Conservation (phyloP, 2,797 vertebrate genomes). For the Danio choprae region DNA sequence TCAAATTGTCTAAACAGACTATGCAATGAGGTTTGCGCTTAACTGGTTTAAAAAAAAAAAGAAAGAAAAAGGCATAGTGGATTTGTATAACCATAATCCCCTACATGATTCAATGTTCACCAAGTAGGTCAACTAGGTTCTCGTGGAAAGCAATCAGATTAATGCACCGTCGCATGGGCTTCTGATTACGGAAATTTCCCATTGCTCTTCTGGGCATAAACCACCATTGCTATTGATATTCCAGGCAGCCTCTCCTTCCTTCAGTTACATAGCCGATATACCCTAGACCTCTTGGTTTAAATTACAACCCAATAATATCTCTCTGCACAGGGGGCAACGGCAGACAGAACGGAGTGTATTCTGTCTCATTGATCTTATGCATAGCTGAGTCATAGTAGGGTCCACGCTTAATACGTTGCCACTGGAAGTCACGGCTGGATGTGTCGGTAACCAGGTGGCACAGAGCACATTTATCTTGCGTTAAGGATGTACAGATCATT, state of each 20-base stretch:
- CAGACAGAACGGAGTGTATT: constrained; percentile 30
- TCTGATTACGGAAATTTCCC: constrained; percentile 53
- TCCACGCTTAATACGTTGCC: constrained; percentile 31
- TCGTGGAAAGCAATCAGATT: constrained; percentile 55
- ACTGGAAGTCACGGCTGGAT: constrained; percentile 9
- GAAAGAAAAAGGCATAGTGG: background rate
- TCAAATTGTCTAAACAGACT: background rate
- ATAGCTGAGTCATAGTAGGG: constrained; percentile 37
- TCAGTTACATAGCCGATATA: constrained; percentile 55
- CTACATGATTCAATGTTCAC: constrained; percentile 20
- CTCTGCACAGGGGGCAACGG: constrained; percentile 26
- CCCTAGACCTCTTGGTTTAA: constrained; percentile 56
- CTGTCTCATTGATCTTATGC: constrained; percentile 55
- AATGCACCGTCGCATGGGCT: constrained; percentile 27
- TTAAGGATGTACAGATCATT: background rate
- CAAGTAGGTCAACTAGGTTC: constrained; percentile 36
- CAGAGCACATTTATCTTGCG: background rate
- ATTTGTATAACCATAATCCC: background rate
- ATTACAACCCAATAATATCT: constrained; percentile 60
- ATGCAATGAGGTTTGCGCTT: background rate
- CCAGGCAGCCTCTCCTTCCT: constrained; percentile 36
- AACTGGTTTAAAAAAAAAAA: background rate
- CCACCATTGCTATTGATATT: constrained; percentile 55
- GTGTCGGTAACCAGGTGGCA: constrained; percentile 8
- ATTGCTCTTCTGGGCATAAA: constrained; percentile 38